Percentiles rank a stretch among this genome's conserved stretches.
Evolutionary conservation across 2,888 invertebrate species (phyloP).

Genomic region (Luperina testacea): DNA sequence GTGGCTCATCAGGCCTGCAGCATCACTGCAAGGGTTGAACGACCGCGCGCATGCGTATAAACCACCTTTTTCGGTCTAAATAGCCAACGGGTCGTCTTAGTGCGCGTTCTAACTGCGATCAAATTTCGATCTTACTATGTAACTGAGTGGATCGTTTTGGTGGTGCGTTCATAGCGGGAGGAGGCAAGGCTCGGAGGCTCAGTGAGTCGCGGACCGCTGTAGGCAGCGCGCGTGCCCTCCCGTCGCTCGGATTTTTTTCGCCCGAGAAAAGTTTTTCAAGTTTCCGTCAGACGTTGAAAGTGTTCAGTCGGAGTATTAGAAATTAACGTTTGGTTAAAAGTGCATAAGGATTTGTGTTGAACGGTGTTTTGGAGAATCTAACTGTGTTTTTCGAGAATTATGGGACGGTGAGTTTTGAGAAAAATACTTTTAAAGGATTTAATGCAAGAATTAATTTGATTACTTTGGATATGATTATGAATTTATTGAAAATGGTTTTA

Average conservation of each 20-base stretch:
- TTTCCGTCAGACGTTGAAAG: conserved; percentile 70
- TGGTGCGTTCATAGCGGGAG: conserved; percentile 71
- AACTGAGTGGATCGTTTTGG: conserved; percentile 84
- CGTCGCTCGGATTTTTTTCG: conserved; percentile 53
- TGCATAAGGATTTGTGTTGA: conserved; percentile 64
- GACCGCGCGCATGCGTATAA: conserved; percentile 83
- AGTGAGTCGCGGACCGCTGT: conserved; percentile 79
- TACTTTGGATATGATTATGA: background rate
- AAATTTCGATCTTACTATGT: conserved; percentile 89
- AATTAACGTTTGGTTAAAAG: conserved; percentile 56
- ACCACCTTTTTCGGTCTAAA: conserved; percentile 77
- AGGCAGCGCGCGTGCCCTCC: conserved; percentile 71
- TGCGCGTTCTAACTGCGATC: conserved; percentile 86
- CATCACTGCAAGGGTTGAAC: conserved; percentile 84
- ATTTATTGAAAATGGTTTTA: background rate
- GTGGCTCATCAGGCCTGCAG: conserved; percentile 77
- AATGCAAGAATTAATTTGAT: conserved; percentile 1
- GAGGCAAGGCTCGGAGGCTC: conserved; percentile 68
- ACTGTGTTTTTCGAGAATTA: conserved; percentile 42
- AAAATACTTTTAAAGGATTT: conserved; percentile 8
- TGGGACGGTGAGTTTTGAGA: conserved; percentile 66
- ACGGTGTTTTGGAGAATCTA: conserved; percentile 51
- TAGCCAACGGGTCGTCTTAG: conserved; percentile 85
- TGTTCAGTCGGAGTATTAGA: conserved; percentile 44
- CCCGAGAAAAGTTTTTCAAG: conserved; percentile 80